Evolutionary conservation across 2,888 invertebrate genomes (phyloP), one percentile per base, ranked within the genome.

Genomic region (Dorcus parallelipipedus): DNA sequence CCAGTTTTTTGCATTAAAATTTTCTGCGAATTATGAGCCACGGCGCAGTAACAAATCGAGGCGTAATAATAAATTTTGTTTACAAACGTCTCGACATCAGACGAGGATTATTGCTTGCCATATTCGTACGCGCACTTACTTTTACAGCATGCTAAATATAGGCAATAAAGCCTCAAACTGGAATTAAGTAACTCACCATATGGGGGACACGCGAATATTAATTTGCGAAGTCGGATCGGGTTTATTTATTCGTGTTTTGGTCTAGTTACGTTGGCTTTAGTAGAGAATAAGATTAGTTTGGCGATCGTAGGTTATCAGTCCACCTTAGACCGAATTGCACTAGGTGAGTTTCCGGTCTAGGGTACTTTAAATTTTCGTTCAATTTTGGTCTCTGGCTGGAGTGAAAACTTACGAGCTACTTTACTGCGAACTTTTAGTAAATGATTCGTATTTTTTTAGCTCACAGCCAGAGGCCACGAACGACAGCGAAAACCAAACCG

Each of bases 381-480:
- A 69, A 72, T 75, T 76, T 76, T 77, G 76, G 77, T 77, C 77
- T 77, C 72, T 68, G 75, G 74, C 72, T 73, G 76, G 75, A 71
- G 72, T 55, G 61, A 57, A 59, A 67, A 62, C 64, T 63, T 62
- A 62, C 64, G 62, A 58, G 58, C 49, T 55, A 54, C 41, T 51
- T 52, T 38, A 52, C 40, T 43, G 26, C 47, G 49, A 55, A 52
- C 54, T 60, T 45, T 52, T 63, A 62, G 63, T 60, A 64, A 61
- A 62, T 61, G 52, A 49, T 50, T 52, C 53, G 68, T 65, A 67
- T 72, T 68, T 69, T 72, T 72, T 64, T 68, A 72, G 72, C 67
- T 68, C 69, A 42, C 64, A 68, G 64, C 59, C 67, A 62, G 66
- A 65, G 55, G 65, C 60, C 60, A 60, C 20, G 52, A 39, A 20